Conservation (phyloP, 2,797 vertebrate species). For the Poecilia wingei region DNA sequence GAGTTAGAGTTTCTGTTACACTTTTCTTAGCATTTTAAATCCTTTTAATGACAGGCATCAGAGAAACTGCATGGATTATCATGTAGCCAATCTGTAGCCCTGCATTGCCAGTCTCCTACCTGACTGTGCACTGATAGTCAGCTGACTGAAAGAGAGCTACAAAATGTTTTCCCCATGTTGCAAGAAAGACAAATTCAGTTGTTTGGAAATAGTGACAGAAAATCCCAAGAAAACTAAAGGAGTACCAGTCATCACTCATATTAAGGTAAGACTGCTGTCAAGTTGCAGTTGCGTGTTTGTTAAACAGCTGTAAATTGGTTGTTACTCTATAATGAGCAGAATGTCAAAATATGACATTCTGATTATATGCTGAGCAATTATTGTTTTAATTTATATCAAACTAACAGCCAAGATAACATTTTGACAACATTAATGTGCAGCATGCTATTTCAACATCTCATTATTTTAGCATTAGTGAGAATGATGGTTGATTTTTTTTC, state of each 20-base stretch:
- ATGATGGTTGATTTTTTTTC: neutral
- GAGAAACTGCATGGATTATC: neutral
- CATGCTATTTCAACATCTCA: neutral
- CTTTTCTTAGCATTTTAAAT: neutral
- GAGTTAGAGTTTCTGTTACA: neutral
- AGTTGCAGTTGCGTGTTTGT: neutral
- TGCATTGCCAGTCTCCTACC: neutral
- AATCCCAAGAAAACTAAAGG: neutral
- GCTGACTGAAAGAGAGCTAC: neutral
- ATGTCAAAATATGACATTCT: neutral
- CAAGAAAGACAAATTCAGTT: neutral
- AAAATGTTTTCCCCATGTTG: neutral
- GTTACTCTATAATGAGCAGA: neutral
- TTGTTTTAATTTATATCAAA: neutral
- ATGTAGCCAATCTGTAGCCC: too few relatives aligned
- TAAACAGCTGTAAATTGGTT: neutral
- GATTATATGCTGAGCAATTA: neutral
- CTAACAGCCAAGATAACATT: neutral
- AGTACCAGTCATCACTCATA: neutral
- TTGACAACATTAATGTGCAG: neutral
- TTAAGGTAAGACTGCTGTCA: neutral
- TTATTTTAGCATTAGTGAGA: neutral
- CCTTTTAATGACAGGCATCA: neutral
- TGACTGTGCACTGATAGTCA: neutral
- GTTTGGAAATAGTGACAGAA: neutral